phyloP scores from a whole-genome alignment of 2,888 invertebrate species.

The Stomorhina lunata region DNA sequence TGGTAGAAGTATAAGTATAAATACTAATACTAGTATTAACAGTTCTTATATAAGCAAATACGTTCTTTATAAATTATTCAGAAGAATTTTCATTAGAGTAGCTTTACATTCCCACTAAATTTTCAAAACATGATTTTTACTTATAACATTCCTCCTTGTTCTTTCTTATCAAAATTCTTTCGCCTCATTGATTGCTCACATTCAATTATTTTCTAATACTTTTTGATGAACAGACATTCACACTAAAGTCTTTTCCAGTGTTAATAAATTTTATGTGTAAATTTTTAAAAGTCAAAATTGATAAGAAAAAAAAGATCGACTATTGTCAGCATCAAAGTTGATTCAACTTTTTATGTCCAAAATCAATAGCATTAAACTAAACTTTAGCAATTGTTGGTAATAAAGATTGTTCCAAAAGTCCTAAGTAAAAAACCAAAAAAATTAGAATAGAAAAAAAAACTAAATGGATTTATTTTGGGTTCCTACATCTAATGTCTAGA shows the following conservation, averaged over 20 bases:
- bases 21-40: too few species aligned
- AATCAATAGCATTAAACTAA: background rate
- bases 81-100: too few species aligned
- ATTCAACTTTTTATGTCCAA: background rate
- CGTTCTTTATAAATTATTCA: too few species aligned
- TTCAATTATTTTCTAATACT: background rate
- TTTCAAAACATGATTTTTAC: too few species aligned
- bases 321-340: background rate
- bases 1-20: too few species aligned
- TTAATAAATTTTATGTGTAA: too few species aligned
- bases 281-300: background rate
- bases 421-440: too few species aligned
- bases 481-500: constrained; percentile 33
- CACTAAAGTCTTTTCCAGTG: too few species aligned
- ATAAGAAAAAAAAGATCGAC: background rate
- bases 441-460: background rate
- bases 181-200: constrained; percentile 31
- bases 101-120: too few species aligned
- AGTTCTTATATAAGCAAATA: too few species aligned
- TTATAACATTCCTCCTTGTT: background rate
- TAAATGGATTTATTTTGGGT: constrained; percentile 16
- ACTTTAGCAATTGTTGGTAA: background rate
- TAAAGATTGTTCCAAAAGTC: background rate
- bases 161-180: constrained; percentile 30
- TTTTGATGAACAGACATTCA: background rate